A percentile compares a stretch with the other conserved stretches of the same genome.
Conservation (phyloP, 2,113 vertebrate genomes). For the Rhabdomys dilectus region DNA sequence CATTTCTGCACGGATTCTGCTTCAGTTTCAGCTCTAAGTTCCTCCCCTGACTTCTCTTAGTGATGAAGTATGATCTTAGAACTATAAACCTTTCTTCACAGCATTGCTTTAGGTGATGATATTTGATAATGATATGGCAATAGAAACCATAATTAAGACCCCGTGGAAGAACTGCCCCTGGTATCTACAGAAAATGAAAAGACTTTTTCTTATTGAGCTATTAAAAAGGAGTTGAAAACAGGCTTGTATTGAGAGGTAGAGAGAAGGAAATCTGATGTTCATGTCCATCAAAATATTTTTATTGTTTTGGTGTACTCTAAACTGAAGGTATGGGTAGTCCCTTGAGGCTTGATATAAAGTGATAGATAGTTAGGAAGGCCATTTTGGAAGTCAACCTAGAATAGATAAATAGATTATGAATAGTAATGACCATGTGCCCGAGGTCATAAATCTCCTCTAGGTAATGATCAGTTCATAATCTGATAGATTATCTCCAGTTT, state of each 20-base stretch:
- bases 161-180: neutral
- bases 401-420: conserved; percentile 38
- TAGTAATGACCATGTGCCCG: conserved; percentile 1
- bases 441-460: conserved; percentile 60
- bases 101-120: neutral
- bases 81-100: neutral
- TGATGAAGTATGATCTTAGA: neutral
- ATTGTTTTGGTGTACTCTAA: conserved; percentile 11
- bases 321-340: neutral
- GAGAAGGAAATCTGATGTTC: neutral
- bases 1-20: neutral
- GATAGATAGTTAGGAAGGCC: conserved; percentile 45
- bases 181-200: neutral
- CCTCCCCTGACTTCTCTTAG: neutral
- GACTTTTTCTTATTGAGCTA: neutral
- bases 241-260: neutral
- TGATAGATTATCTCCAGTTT: conserved; percentile 52
- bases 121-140: neutral
- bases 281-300: neutral
- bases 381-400: conserved; percentile 23
- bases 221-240: neutral
- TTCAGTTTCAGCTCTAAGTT: too few relatives aligned
- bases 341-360: conserved; percentile 40
- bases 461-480: conserved; percentile 44
- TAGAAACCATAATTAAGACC: neutral